A percentile compares a stretch with the other conserved stretches of the same genome.
phyloP scores from a whole-genome alignment of 2,113 vertebrate species.

The Pollimyrus isidori region DNA sequence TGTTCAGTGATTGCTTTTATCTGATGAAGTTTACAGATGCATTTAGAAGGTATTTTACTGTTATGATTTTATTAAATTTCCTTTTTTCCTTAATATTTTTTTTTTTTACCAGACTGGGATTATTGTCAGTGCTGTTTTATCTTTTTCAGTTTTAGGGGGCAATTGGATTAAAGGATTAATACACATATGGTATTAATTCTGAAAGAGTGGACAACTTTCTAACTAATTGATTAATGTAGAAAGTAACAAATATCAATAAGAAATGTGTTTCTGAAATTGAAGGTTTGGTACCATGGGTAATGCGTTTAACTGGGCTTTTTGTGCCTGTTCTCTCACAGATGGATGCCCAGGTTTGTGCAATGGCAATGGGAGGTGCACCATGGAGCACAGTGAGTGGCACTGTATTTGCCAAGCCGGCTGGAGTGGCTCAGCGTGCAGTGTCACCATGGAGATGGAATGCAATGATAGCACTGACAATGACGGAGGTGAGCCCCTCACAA shows the following conservation, averaged over 20 bases:
- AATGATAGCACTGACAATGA: slow-evolving; percentile 92
- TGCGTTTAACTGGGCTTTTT: background rate
- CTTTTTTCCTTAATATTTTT: background rate
- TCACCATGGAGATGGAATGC: slow-evolving; percentile 98
- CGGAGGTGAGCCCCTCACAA: slow-evolving; percentile 70
- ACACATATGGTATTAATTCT: background rate
- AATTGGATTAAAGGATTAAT: too few species aligned
- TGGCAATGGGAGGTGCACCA: slow-evolving; percentile 89
- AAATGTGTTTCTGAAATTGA: background rate
- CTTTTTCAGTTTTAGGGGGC: background rate
- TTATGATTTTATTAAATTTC: background rate
- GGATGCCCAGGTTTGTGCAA: slow-evolving; percentile 93
- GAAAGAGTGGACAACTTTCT: background rate
- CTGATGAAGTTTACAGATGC: background rate
- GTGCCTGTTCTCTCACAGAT: slow-evolving; percentile 54
- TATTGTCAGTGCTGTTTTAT: background rate
- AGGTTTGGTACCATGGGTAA: background rate
- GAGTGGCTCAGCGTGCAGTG: slow-evolving; percentile 89
- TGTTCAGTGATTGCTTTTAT: background rate
- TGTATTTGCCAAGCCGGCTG: slow-evolving; percentile 95
- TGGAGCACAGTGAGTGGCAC: slow-evolving; percentile 96
- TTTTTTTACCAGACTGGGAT: background rate
- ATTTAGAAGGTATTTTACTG: background rate
- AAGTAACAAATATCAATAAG: background rate
- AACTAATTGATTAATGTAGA: background rate